A percentile compares a stretch with the other conserved stretches of the same genome.
phyloP scores from a whole-genome alignment of 1,140 invertebrate species.

The Drosophila ohnishii region DNA sequence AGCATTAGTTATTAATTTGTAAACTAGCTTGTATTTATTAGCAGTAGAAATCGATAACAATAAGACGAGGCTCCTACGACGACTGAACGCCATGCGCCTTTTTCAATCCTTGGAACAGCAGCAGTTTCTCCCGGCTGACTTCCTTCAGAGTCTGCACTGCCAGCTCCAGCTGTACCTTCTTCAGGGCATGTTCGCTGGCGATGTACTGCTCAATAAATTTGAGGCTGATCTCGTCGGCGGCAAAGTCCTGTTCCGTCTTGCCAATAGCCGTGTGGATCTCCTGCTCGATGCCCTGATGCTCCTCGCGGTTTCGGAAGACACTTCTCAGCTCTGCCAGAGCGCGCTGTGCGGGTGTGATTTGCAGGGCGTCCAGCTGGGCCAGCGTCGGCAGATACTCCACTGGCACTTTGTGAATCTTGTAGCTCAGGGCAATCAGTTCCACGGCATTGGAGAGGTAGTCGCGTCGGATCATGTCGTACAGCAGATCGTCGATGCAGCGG shows the following conservation, averaged over 20 bases:
- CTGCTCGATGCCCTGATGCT: constrained; percentile 52
- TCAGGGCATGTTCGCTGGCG: constrained; percentile 84
- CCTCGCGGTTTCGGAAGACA: constrained; percentile 12
- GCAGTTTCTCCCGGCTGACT: constrained; percentile 84
- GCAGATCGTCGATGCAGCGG: constrained; percentile 90
- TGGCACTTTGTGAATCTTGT: constrained; percentile 77
- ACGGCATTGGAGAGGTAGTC: constrained; percentile 82
- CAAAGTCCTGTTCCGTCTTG: constrained; percentile 72
- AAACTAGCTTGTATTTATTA: constrained; percentile 29
- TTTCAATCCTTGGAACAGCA: constrained; percentile 86
- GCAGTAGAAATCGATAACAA: constrained; percentile 53
- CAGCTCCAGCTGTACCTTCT: constrained; percentile 86
- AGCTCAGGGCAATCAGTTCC: constrained; percentile 76
- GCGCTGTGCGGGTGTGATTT: constrained; percentile 34
- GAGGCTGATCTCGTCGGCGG: constrained; percentile 83
- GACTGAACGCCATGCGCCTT: constrained; percentile 85
- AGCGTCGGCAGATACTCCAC: constrained; percentile 70
- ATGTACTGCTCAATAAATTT: constrained; percentile 86
- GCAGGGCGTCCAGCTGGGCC: constrained; percentile 79
- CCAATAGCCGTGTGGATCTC: constrained; percentile 77
- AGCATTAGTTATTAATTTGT: background rate
- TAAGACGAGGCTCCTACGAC: constrained; percentile 22
- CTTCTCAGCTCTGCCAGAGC: constrained; percentile 56
- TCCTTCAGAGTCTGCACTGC: constrained; percentile 87
- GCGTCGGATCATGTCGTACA: constrained; percentile 85